Conservation (phyloP, 64 coral and sea anemone species). For the Montipora sp. region DNA sequence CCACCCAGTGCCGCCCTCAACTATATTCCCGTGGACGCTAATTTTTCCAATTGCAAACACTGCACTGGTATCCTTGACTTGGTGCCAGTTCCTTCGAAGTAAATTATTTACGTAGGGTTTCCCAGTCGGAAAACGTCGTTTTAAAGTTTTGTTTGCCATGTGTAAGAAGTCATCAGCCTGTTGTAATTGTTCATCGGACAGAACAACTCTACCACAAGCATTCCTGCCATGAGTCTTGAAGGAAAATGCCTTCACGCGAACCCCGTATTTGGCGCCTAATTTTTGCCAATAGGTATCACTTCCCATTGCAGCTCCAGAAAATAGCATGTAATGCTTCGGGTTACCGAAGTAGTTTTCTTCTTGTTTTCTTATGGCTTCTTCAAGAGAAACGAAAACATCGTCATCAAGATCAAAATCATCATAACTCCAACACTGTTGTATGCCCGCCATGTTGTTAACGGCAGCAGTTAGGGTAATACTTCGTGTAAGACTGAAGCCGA, state of each 20-base stretch:
- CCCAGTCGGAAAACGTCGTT: slow-evolving; percentile 71
- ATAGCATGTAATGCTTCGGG: slow-evolving; percentile 65
- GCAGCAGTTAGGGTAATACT: neutral
- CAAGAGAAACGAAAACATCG: neutral
- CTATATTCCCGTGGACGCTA: slow-evolving; percentile 9
- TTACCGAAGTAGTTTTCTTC: slow-evolving; percentile 38
- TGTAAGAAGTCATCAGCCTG: slow-evolving; percentile 65
- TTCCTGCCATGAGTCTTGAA: slow-evolving; percentile 43
- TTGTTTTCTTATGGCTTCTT: slow-evolving; percentile 14
- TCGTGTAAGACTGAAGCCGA: no score
- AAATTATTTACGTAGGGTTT: slow-evolving; percentile 63
- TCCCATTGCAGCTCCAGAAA: slow-evolving; percentile 65
- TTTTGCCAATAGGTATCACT: slow-evolving; percentile 74
- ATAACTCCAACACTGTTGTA: neutral
- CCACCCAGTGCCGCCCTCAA: slow-evolving; percentile 76
- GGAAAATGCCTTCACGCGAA: slow-evolving; percentile 67
- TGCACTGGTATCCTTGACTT: slow-evolving; percentile 60
- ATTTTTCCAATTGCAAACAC: slow-evolving; percentile 71
- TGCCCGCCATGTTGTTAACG: neutral
- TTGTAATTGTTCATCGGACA: slow-evolving; percentile 45
- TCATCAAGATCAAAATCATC: slow-evolving; percentile 24
- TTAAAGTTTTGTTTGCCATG: slow-evolving; percentile 65
- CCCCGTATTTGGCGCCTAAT: slow-evolving; percentile 46
- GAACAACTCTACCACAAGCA: slow-evolving; percentile 49
- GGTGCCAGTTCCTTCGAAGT: slow-evolving; percentile 73